Conservation (phyloP, 2,113 vertebrate species). For the Scolopax mira region DNA sequence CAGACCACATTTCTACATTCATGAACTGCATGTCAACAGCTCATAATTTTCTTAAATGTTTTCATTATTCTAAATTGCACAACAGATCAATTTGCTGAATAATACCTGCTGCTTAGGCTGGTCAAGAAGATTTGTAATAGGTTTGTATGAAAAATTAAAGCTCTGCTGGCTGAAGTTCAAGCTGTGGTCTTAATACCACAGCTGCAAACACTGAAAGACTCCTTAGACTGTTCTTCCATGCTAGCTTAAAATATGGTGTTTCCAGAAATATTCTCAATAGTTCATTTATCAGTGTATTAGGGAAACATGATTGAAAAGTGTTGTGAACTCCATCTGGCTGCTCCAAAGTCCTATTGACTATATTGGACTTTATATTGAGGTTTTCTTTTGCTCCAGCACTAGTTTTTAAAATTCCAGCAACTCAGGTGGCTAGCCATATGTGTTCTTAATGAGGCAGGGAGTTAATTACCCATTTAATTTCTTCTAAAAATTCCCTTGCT, state of each 20-base stretch:
- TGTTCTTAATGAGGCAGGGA: conserved; percentile 41
- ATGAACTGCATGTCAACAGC: neutral
- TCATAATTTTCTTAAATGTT: neutral
- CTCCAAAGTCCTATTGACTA: neutral
- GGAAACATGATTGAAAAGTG: neutral
- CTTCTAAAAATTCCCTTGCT: neutral
- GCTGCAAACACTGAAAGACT: neutral
- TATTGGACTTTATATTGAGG: neutral
- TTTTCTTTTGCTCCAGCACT: conserved; percentile 3
- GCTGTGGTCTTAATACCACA: neutral
- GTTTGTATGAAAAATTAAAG: neutral
- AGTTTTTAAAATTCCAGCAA: conserved; percentile 32
- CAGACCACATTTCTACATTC: neutral
- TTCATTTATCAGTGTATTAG: neutral
- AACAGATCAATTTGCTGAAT: neutral
- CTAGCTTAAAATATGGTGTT: neutral
- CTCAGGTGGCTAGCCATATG: conserved; percentile 52
- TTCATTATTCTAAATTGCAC: neutral
- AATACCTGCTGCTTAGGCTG: neutral
- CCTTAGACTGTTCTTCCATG: neutral
- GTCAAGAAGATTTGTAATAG: neutral
- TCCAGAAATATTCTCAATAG: neutral
- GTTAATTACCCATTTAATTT: conserved; percentile 53
- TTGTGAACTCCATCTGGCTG: neutral
- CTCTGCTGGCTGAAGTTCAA: neutral